Conservation (phyloP, 2,797 vertebrate genomes). For the Ctenosaura bakeri region DNA sequence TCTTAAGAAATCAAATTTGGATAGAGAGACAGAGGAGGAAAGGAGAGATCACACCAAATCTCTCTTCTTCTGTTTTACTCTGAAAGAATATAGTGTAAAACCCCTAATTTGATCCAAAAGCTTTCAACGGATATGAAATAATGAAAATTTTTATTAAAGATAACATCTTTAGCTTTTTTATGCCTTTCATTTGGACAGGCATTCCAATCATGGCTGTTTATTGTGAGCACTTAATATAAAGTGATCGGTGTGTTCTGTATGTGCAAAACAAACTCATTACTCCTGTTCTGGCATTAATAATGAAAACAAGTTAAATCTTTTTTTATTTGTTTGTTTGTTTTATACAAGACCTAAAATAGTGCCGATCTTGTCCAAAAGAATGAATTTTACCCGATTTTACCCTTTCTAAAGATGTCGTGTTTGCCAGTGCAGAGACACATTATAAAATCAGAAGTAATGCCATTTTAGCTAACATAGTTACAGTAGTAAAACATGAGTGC, state of each 20-base stretch:
- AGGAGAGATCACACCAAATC: neutral
- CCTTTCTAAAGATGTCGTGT: neutral
- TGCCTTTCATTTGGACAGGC: neutral
- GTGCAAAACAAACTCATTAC: constrained; percentile 11
- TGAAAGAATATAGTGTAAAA: constrained; percentile 5
- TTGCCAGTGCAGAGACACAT: constrained; percentile 9
- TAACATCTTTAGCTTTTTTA: constrained; percentile 5
- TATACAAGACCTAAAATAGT: constrained; percentile 9
- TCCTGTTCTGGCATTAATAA: constrained; percentile 11
- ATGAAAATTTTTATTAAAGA: constrained; percentile 23
- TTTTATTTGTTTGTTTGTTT: neutral
- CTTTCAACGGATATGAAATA: constrained; percentile 17
- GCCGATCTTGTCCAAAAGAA: neutral
- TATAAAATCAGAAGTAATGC: constrained; percentile 36
- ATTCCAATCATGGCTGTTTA: neutral
- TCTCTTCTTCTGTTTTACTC: neutral
- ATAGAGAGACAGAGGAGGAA: neutral
- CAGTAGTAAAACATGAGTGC: constrained; percentile 7
- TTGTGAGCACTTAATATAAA: constrained; percentile 2
- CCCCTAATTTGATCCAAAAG: neutral
- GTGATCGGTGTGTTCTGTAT: constrained; percentile 6
- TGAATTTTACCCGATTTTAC: neutral
- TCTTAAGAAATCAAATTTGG: neutral
- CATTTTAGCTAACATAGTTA: constrained; percentile 15
- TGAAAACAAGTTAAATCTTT: constrained; percentile 15